phyloP scores from a whole-genome alignment of 1,140 invertebrate genomes.

The Homarus americanus region DNA sequence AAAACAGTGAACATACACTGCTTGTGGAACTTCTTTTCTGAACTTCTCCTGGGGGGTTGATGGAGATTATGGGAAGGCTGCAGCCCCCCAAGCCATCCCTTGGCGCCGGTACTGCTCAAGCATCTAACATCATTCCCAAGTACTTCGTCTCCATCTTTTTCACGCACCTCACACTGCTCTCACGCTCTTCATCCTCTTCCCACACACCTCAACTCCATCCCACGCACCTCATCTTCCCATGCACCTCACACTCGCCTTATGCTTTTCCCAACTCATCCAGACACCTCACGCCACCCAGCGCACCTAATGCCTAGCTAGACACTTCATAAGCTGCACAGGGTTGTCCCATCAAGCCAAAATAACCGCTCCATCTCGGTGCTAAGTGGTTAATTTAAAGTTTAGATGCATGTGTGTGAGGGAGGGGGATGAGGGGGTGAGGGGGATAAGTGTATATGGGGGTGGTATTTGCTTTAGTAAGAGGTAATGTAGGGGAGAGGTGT shows the following conservation, averaged over 20 bases:
- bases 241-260: neutral
- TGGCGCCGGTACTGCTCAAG: too few species aligned
- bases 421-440: too few species aligned
- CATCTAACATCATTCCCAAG: too few species aligned
- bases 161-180: too few species aligned
- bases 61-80: too few species aligned
- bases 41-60: too few species aligned
- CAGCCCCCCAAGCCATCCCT: too few species aligned
- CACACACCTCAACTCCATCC: neutral
- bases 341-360: neutral
- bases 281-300: too few species aligned
- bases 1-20: too few species aligned
- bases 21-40: too few species aligned
- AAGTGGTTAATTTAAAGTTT: conserved; percentile 5
- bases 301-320: neutral
- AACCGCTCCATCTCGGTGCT: neutral
- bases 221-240: neutral
- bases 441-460: neutral
- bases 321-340: neutral
- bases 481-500: neutral
- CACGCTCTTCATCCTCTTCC: neutral
- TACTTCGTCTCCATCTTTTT: too few species aligned
- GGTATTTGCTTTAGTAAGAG: too few species aligned
- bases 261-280: neutral
- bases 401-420: neutral